Percentiles rank a stretch among this genome's conserved stretches.
phyloP scores from a whole-genome alignment of 2,113 vertebrate genomes.

The Hemibagrus wyckioides region DNA sequence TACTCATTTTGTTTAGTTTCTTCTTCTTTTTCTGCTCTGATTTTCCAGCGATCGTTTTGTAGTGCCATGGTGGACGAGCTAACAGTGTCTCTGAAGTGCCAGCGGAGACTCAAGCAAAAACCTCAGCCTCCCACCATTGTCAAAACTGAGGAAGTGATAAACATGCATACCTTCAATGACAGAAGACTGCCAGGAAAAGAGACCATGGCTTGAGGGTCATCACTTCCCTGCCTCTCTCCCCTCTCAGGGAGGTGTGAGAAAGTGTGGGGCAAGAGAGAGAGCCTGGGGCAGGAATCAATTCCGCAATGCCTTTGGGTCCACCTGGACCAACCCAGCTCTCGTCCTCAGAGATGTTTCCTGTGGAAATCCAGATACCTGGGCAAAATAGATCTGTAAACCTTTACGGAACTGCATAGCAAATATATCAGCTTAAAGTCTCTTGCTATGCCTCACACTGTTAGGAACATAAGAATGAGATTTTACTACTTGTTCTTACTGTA shows the following conservation, averaged over 20 bases:
- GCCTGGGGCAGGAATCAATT: conserved; percentile 10
- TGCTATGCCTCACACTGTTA: conserved; percentile 30
- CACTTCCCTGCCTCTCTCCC: conserved; percentile 58
- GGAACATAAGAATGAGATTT: conserved; percentile 22
- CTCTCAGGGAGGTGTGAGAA: conserved; percentile 52
- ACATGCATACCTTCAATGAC: conserved; percentile 99
- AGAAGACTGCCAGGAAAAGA: conserved; percentile 98
- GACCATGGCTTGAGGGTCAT: conserved; percentile 90
- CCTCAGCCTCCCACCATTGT: conserved; percentile 93
- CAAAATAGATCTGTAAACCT: conserved; percentile 81
- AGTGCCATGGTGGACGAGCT: conserved; percentile 97
- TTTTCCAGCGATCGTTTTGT: conserved; percentile 84
- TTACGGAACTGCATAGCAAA: conserved; percentile 26
- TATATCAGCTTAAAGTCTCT: conserved; percentile 4
- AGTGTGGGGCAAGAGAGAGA: neutral
- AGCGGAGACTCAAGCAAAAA: conserved; percentile 96
- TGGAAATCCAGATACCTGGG: conserved; percentile 97
- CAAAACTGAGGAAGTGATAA: conserved; percentile 98
- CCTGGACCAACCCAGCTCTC: conserved; percentile 30
- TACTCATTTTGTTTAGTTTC: conserved; percentile 5
- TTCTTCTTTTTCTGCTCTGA: conserved; percentile 24
- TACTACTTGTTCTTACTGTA: conserved; percentile 9
- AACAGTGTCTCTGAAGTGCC: conserved; percentile 94
- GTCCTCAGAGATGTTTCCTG: conserved; percentile 89
- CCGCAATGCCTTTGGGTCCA: conserved; percentile 31